Evolutionary conservation across 1,140 invertebrate genomes (phyloP), one percentile per base, ranked within the genome.

Genomic region (Brachionus manjavacas): DNA sequence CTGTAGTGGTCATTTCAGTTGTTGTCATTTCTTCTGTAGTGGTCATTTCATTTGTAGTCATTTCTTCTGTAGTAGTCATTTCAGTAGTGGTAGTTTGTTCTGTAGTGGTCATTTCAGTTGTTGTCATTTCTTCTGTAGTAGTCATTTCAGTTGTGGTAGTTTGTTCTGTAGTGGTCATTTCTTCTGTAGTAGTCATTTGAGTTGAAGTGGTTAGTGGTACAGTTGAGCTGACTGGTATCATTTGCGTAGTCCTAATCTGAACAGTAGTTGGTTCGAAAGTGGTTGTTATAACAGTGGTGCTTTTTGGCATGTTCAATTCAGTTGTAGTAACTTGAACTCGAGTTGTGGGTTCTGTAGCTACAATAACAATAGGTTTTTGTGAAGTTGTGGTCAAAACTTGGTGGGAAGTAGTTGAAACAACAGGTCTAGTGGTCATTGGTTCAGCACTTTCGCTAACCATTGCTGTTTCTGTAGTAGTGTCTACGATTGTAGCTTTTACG

Each of bases 221-320:
- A 60, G 7, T 12, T 46, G 43, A 70, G 35, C 23, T 70, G 25
- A 28, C 12, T 70, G 66, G 43, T 12, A 46, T 3, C 11, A 3
- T 46, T 12, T 46, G 43, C 0, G 12, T 46, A 0, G 28, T 70
- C 31, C 4, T 35, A 35, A 70, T 8, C 25, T 31, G 41, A 25
- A 49, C 72, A 49, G 72, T 76, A 49, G 72, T 76, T 76, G 72
- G 20, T 76, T 46, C 39, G 23, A 28, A 68, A 68, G 64, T 68
- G 20, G 28, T 35, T 70, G 11, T 1, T 31, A 16, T 7, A 39
- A 20, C 31, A 23, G 4, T 64, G 25, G 66, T 70, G 12, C 7
- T 66, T 66, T 23, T 12, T 25, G 60, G 11, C 25, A 39, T 70
- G 8, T 14, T 35, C 25, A 35, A 4, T 70, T 70, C 66, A 70